These are phyloP conservation scores for Arrhamphus sclerolepis DNA, from an alignment of 2,797 vertebrate species.

Conservation along the genomic window DNA sequence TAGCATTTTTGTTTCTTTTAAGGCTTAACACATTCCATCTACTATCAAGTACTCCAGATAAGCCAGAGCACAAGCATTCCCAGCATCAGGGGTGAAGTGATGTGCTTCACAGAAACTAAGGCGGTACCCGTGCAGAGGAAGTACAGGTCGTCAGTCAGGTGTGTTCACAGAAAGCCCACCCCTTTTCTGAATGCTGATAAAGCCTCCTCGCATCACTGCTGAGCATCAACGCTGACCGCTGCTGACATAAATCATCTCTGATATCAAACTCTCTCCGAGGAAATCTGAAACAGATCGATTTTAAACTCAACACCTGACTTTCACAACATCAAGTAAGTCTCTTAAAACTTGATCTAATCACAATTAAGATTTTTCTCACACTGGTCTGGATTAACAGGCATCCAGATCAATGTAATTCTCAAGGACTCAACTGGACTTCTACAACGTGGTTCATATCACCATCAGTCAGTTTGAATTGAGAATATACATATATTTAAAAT, in stretches of 20 bases:
- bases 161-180: constrained; percentile 5
- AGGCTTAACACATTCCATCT: too few relatives aligned
- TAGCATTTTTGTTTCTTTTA: too few relatives aligned
- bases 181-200: neutral
- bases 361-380: neutral
- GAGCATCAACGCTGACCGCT: neutral
- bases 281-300: neutral
- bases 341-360: too few relatives aligned
- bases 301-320: neutral
- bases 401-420: too few relatives aligned
- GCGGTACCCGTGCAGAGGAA: neutral
- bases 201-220: neutral
- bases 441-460: too few relatives aligned
- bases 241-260: constrained; percentile 21
- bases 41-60: too few relatives aligned
- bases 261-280: neutral
- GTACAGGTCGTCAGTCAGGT: constrained; percentile 4
- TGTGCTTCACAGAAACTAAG: constrained; percentile 1
- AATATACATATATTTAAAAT: too few relatives aligned
- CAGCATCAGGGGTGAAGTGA: neutral
- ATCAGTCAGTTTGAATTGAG: too few relatives aligned
- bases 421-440: too few relatives aligned
- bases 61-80: too few relatives aligned
- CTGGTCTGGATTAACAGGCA: too few relatives aligned
- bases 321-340: constrained; percentile 33